Base-by-base conservation (phyloP, 2,888 invertebrate species). In the Aphrophora alni region DNA sequence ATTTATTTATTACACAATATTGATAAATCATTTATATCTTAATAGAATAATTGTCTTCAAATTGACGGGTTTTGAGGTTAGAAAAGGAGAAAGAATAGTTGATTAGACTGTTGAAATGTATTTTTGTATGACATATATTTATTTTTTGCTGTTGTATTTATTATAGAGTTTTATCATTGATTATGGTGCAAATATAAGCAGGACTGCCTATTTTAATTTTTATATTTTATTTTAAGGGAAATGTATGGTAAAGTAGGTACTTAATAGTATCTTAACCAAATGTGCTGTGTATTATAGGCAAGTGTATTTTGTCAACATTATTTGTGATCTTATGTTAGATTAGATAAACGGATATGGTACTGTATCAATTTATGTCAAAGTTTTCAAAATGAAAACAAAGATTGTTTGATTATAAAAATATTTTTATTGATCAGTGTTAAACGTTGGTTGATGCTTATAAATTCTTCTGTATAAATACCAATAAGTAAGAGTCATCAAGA, bases 101-200 rank as follows among this genome's bases (percentile, higher is more conserved):
- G 59, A 59, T 21, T 59, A 59, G 59, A 21, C 21, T n/a, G 59
- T 59, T 59, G 59, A 59, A 8, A 59, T 59, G 59, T 59, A 59
- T 59, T 59, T 59, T 59, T 59, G 59, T 59, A 59, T 59, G 21
- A 59, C 10, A 59, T 59, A 21, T 21, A 59, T 21, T 59, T 59
- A 59, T 44, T 44, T n/a, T 44, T 10, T 59, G 59, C 59, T 59
- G 59, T 59, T 59, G 59, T 59, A 59, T 59, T 59, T 59, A 59
- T 59, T 59, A 21, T 59, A 59, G 59, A 59, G 21, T 59, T 59
- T 59, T 59, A 59, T 59, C 59, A 59, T 21, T 59, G 21, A 3
- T 59, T 21, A 21, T 59, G 59, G 59, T 59, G 59, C 21, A 21
- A 21, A 21, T 59, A 12, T 21, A 59, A 59, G 21, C 59, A 21